These are phyloP conservation scores for Pectinophora gossypiella DNA, from an alignment of 1,140 invertebrate genomes.

Conservation along the genomic window DNA sequence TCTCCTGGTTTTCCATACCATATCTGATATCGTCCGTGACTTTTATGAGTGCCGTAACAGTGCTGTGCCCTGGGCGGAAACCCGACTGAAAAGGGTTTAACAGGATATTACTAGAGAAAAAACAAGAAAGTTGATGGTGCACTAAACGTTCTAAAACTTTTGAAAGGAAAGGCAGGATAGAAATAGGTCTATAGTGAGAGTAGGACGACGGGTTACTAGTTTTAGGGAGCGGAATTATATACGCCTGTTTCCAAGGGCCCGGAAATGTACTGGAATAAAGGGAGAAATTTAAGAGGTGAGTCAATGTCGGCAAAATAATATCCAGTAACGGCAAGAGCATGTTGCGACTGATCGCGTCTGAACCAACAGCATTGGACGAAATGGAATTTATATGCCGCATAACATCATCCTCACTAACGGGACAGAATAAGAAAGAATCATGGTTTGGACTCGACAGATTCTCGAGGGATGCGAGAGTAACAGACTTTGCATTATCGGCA, in stretches of 20 bases:
- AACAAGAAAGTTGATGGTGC: neutral
- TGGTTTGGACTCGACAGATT: neutral
- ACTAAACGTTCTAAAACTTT: neutral
- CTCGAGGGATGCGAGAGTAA: neutral
- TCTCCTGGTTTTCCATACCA: neutral
- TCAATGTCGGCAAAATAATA: neutral
- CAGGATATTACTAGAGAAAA: neutral
- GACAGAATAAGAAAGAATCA: neutral
- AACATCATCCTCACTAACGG: neutral
- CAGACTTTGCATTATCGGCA: neutral
- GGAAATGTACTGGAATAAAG: neutral
- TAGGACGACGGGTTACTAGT: neutral
- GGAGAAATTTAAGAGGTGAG: neutral
- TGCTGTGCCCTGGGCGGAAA: constrained; percentile 2
- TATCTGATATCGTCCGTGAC: neutral
- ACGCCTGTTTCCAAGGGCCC: neutral
- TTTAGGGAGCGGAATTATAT: neutral
- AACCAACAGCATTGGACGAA: neutral
- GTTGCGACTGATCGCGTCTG: neutral
- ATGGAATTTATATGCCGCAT: neutral
- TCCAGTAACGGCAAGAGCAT: neutral
- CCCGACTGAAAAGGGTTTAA: neutral
- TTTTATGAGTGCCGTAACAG: neutral
- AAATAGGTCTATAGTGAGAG: neutral
- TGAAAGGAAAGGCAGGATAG: neutral